Evolutionary conservation across 2,797 vertebrate genomes (phyloP).

Genomic region (Micrastur ruficollis): DNA sequence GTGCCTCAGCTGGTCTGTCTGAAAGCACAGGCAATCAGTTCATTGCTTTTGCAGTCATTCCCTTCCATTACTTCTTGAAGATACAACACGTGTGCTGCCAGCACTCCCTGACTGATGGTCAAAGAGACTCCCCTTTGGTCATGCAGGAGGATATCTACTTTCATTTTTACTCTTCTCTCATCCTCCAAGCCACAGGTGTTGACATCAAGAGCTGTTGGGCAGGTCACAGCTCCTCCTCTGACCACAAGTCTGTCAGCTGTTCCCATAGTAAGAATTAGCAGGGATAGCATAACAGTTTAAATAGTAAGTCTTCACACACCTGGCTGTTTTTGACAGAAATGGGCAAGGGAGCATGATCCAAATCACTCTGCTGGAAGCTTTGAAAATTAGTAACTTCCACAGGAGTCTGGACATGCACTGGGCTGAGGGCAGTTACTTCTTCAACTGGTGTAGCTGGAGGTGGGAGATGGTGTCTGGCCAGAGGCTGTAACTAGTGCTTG

Average conservation of each 20-base stretch:
- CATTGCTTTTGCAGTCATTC: background rate
- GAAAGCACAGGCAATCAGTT: background rate
- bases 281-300: background rate
- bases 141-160: background rate
- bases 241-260: background rate
- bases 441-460: background rate
- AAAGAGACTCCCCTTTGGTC: background rate
- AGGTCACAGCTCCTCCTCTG: background rate
- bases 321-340: background rate
- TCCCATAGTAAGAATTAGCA: background rate
- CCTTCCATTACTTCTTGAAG: background rate
- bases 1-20: background rate
- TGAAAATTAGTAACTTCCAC: background rate
- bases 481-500: background rate
- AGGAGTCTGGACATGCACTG: background rate
- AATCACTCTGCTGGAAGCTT: background rate
- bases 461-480: background rate
- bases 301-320: background rate
- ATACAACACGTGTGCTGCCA: background rate
- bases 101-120: background rate
- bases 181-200: background rate
- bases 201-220: background rate
- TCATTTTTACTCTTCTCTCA: background rate
- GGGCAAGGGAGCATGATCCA: background rate
- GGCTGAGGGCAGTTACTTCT: background rate